phyloP scores from a whole-genome alignment of 2,797 vertebrate genomes.

The Phoeniculus purpureus region DNA sequence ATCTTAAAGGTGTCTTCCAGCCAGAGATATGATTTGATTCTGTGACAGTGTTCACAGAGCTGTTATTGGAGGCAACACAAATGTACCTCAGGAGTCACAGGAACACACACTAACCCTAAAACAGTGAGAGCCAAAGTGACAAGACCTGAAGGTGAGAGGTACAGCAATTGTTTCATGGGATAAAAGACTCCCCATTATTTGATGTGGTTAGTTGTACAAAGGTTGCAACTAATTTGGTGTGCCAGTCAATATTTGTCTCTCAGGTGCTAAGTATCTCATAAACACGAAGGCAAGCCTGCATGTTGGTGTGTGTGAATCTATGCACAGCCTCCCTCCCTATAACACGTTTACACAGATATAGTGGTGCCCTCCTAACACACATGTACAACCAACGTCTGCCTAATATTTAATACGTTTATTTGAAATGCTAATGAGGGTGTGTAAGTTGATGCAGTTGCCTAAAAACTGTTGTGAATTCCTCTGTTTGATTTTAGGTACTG shows the following conservation, averaged over 20 bases:
- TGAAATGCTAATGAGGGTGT: neutral
- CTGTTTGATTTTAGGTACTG: neutral
- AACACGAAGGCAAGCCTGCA: neutral
- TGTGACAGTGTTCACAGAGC: neutral
- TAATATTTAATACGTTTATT: neutral
- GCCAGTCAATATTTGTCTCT: neutral
- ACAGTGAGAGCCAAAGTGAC: neutral
- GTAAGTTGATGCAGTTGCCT: neutral
- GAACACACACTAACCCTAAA: neutral
- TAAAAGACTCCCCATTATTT: neutral
- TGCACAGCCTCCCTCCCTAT: fast-evolving
- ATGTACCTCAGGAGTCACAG: neutral
- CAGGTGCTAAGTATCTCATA: neutral
- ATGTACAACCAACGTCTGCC: neutral
- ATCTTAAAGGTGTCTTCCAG: too few species aligned
- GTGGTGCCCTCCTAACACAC: neutral
- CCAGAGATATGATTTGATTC: too few species aligned
- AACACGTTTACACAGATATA: fast-evolving
- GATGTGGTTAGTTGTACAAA: neutral
- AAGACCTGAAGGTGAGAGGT: neutral
- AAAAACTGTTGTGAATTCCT: neutral
- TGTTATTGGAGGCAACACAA: neutral
- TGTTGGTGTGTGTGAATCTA: fast-evolving
- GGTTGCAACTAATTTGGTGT: neutral
- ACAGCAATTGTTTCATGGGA: neutral